These are phyloP conservation scores for Passer montanus DNA, from an alignment of 2,113 vertebrate species.

Conservation along the genomic window DNA sequence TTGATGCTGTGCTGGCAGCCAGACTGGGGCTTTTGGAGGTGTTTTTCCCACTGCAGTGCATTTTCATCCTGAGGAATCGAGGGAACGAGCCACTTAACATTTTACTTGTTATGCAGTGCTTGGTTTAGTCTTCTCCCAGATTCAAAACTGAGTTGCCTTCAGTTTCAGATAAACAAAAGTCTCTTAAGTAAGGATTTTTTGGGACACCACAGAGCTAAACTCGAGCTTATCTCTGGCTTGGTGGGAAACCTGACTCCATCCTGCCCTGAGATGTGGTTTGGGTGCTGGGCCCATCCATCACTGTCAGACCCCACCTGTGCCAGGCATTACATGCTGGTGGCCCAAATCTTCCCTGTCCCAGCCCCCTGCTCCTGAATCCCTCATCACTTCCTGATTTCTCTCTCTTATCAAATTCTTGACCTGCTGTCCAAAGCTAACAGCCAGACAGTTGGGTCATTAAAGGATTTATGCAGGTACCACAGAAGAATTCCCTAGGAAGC, in stretches of 20 bases:
- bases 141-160: background rate
- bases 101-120: background rate
- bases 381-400: background rate
- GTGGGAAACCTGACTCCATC: background rate
- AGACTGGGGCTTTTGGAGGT: background rate
- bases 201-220: background rate
- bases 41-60: background rate
- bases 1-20: background rate
- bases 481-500: background rate
- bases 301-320: background rate
- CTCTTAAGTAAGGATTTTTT: background rate
- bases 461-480: rapidly evolving
- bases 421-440: background rate
- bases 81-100: background rate
- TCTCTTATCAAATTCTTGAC: background rate
- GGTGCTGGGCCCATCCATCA: background rate
- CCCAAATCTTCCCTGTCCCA: background rate
- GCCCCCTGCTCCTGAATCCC: background rate
- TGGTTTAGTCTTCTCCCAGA: background rate
- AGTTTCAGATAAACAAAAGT: background rate
- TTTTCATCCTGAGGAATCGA: background rate
- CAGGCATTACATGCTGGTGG: background rate
- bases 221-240: background rate
- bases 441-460: background rate
- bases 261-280: rapidly evolving